phyloP scores from a whole-genome alignment of 2,113 vertebrate genomes.

The Oryzias javanicus region DNA sequence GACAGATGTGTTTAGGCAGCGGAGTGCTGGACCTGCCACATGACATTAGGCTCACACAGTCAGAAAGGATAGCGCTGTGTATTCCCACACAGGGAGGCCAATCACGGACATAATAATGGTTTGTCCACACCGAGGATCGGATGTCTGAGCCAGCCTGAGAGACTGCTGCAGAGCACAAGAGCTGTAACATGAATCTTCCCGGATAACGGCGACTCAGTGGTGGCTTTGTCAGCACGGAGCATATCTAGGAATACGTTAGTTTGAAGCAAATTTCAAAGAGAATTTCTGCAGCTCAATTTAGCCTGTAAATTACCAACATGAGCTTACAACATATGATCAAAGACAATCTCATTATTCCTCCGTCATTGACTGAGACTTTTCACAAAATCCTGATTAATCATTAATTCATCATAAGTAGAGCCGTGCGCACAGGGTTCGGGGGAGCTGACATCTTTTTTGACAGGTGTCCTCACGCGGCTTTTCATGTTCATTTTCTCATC shows the following conservation, averaged over 20 bases:
- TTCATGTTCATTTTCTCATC: slow-evolving; percentile 57
- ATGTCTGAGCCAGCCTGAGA: slow-evolving; percentile 40
- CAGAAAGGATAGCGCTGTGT: slow-evolving; percentile 73
- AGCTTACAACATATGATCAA: slow-evolving; percentile 48
- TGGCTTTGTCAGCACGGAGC: slow-evolving; percentile 20
- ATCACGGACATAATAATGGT: slow-evolving; percentile 83
- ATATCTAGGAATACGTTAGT: slow-evolving; percentile 24
- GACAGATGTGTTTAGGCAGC: slow-evolving; percentile 90
- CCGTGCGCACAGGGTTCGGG: slow-evolving; percentile 24
- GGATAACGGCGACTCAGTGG: slow-evolving; percentile 16
- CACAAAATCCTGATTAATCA: slow-evolving; percentile 48
- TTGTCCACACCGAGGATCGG: slow-evolving; percentile 66
- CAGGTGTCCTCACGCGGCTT: slow-evolving; percentile 59
- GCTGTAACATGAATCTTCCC: slow-evolving; percentile 35
- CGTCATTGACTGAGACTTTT: slow-evolving; percentile 39
- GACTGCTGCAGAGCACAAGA: slow-evolving; percentile 18
- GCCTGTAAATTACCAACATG: slow-evolving; percentile 46
- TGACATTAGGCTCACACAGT: slow-evolving; percentile 86
- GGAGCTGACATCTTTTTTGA: slow-evolving; percentile 57
- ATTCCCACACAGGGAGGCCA: slow-evolving; percentile 76
- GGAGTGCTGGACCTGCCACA: slow-evolving; percentile 81
- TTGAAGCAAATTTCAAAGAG: slow-evolving; percentile 13
- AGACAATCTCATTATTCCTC: slow-evolving; percentile 58
- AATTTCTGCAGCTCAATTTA: slow-evolving; percentile 34
- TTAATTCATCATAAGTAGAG: slow-evolving; percentile 55